A percentile compares a stretch with the other conserved stretches of the same genome.
Conservation (phyloP, 2,888 invertebrate species). For the Drosophila subsilvestris region DNA sequence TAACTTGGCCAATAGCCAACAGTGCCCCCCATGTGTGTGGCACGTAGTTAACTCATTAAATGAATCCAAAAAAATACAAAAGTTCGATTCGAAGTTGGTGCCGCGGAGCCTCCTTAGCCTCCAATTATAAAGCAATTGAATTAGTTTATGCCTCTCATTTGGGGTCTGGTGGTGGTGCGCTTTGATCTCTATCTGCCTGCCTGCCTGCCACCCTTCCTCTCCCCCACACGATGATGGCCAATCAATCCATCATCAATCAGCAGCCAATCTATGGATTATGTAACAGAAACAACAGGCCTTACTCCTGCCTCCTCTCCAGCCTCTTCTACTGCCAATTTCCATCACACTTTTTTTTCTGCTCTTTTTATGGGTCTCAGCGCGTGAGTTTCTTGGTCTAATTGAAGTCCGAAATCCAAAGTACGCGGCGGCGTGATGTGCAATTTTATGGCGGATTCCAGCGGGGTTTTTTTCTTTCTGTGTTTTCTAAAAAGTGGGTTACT, state of each 20-base stretch:
- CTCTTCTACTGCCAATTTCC: slow-evolving; percentile 66
- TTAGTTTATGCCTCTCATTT: slow-evolving; percentile 59
- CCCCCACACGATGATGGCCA: not conserved
- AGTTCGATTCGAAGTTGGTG: slow-evolving; percentile 26
- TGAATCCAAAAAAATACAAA: slow-evolving; percentile 35
- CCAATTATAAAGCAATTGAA: slow-evolving; percentile 77
- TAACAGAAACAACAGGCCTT: slow-evolving; percentile 8
- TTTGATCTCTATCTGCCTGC: slow-evolving; percentile 32
- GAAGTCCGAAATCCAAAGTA: slow-evolving; percentile 48
- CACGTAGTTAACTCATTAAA: slow-evolving; percentile 63
- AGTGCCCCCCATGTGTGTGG: slow-evolving; percentile 52
- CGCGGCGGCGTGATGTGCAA: slow-evolving; percentile 66
- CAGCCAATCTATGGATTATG: slow-evolving; percentile 71
- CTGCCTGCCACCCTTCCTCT: slow-evolving; percentile 25
- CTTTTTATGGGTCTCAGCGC: too few species aligned
- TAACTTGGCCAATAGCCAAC: slow-evolving; percentile 62
- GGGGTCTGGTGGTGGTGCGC: slow-evolving; percentile 11
- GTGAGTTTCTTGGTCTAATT: slow-evolving; percentile 67
- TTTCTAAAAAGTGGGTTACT: slow-evolving; percentile 63
- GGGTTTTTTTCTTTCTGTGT: slow-evolving; percentile 26
- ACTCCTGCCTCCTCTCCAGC: slow-evolving; percentile 20
- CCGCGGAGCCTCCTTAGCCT: slow-evolving; percentile 67
- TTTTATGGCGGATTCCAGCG: slow-evolving; percentile 1
- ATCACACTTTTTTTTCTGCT: slow-evolving; percentile 10
- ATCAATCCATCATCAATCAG: slow-evolving; percentile 1